Percentiles rank a stretch among this genome's conserved stretches.
These are phyloP conservation scores for Harpagoxenus sublaevis DNA, from an alignment of 2,888 invertebrate species.

Conservation along the genomic window DNA sequence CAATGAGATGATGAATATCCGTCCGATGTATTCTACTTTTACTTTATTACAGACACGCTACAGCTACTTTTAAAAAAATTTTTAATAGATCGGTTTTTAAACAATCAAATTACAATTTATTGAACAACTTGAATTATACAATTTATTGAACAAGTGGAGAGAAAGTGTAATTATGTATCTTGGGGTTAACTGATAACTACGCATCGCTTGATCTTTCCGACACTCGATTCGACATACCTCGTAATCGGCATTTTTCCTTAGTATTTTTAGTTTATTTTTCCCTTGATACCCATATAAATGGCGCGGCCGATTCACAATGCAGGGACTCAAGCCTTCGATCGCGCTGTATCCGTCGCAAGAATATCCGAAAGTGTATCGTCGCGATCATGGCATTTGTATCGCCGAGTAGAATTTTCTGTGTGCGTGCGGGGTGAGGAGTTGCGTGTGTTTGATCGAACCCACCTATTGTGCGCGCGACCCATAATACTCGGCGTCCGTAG, in stretches of 20 bases:
- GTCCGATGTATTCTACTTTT: neutral
- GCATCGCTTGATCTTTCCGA: neutral
- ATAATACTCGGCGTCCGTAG: conserved; percentile 71
- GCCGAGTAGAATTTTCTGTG: conserved; percentile 49
- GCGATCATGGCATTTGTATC: conserved; percentile 34
- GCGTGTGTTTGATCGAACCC: conserved; percentile 75
- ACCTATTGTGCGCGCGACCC: conserved; percentile 68
- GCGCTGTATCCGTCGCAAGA: conserved; percentile 49
- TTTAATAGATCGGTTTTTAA: neutral
- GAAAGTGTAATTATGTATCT: neutral
- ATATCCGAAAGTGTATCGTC: conserved; percentile 57
- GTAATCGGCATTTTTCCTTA: conserved; percentile 10
- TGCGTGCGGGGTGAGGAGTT: conserved; percentile 61
- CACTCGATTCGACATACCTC: neutral
- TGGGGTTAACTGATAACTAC: neutral
- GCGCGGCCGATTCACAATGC: conserved; percentile 52
- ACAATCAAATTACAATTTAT: neutral
- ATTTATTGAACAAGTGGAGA: neutral
- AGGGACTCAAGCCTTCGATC: conserved; percentile 54
- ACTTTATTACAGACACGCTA: neutral
- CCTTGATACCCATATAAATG: conserved; percentile 56
- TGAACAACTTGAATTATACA: neutral
- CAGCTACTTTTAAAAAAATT: neutral
- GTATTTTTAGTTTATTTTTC: conserved; percentile 28
- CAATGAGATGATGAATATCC: conserved; percentile 13